Evolutionary conservation across 2,888 invertebrate species (phyloP).

Genomic region (Aphodius sticticus): DNA sequence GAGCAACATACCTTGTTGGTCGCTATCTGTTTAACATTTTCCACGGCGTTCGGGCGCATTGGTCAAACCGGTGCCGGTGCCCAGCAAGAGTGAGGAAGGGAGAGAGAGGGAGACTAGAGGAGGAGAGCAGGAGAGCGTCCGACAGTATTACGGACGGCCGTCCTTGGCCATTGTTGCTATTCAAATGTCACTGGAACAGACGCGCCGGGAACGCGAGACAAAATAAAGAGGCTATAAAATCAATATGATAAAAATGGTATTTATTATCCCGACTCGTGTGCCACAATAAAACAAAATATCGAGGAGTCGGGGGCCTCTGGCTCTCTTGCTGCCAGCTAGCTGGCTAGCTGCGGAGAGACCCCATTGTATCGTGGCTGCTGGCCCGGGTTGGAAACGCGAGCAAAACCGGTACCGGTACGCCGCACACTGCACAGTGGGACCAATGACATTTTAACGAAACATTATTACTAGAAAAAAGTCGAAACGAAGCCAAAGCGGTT

Average conservation of each 20-base stretch:
- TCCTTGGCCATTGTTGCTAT: constrained; percentile 56
- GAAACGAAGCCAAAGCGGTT: neutral
- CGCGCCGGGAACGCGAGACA: constrained; percentile 49
- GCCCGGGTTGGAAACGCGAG: constrained; percentile 26
- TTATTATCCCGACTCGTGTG: constrained; percentile 52
- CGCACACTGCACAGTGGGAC: neutral
- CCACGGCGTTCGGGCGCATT: constrained; percentile 17
- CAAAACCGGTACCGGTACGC: constrained; percentile 22
- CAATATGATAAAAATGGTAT: constrained; percentile 56
- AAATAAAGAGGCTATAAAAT: constrained; percentile 56
- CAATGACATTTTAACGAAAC: neutral
- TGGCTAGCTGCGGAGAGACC: constrained; percentile 17
- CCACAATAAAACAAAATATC: constrained; percentile 50
- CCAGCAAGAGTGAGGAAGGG: neutral
- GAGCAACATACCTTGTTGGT: constrained; percentile 26
- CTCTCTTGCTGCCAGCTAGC: constrained; percentile 32
- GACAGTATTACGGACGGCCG: constrained; percentile 48
- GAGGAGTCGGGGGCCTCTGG: constrained; percentile 35
- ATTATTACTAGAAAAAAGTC: neutral
- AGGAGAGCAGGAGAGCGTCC: constrained; percentile 14
- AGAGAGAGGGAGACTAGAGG: neutral
- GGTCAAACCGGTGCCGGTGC: neutral
- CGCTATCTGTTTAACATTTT: constrained; percentile 26
- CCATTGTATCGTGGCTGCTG: constrained; percentile 23
- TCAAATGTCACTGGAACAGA: constrained; percentile 54